These are phyloP conservation scores for Holothuria scabra DNA, from an alignment of 53 echinoderm and acorn worm genomes.

Conservation along the genomic window DNA sequence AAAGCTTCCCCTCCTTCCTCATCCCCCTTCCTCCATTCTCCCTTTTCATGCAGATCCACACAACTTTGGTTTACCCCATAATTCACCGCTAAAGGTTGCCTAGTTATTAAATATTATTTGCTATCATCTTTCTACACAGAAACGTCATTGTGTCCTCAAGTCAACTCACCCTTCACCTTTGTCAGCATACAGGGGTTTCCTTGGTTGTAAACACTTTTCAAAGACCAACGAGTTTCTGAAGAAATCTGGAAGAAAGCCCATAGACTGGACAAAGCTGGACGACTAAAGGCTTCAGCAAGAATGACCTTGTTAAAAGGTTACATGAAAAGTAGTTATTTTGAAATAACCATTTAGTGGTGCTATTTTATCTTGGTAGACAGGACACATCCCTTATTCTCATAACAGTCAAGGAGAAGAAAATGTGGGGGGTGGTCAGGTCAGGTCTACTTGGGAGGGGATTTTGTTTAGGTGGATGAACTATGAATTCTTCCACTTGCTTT, in stretches of 20 bases:
- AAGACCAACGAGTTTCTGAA: slow-evolving; percentile 83
- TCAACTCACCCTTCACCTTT: slow-evolving; percentile 90
- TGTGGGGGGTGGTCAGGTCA: too few species aligned
- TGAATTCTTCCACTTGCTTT: too few species aligned
- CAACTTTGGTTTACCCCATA: too few species aligned
- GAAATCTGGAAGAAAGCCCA: slow-evolving; percentile 74
- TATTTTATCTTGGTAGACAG: too few species aligned
- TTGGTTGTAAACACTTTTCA: slow-evolving; percentile 90
- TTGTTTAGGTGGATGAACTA: too few species aligned
- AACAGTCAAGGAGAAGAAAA: too few species aligned
- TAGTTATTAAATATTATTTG: neutral
- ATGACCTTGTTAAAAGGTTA: neutral
- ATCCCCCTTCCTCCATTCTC: too few species aligned
- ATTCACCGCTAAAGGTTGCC: too few species aligned
- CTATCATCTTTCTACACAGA: slow-evolving; percentile 50
- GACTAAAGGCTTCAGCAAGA: neutral
- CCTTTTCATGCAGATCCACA: too few species aligned
- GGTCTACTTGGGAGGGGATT: too few species aligned
- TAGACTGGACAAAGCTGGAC: slow-evolving; percentile 81
- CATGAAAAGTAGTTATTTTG: neutral
- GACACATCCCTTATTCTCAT: too few species aligned
- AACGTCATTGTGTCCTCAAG: slow-evolving; percentile 87
- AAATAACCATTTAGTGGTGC: neutral
- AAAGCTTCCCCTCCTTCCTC: too few species aligned
- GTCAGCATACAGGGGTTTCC: slow-evolving; percentile 86